Evolutionary conservation across 2,888 invertebrate genomes (phyloP).

Genomic region (Spicauda simplicius): DNA sequence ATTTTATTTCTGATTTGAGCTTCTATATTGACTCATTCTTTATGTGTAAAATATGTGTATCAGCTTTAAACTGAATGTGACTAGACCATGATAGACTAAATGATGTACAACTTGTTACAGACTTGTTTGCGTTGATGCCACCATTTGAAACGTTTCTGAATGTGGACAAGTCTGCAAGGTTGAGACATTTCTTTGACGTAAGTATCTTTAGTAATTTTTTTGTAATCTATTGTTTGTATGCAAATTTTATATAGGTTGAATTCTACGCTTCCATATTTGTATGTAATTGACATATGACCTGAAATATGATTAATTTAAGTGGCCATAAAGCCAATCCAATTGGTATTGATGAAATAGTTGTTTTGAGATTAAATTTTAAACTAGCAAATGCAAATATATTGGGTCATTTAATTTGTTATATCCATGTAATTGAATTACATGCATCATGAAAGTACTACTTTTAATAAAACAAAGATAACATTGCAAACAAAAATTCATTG

Average conservation of each 20-base stretch:
- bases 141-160: constrained; percentile 94
- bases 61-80: too few relatives aligned
- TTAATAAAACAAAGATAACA: too few relatives aligned
- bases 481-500: too few relatives aligned
- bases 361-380: too few relatives aligned
- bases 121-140: constrained; percentile 92
- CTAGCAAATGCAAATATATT: too few relatives aligned
- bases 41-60: too few relatives aligned
- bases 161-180: constrained; percentile 90
- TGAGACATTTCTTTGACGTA: constrained; percentile 93
- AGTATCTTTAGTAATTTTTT: constrained; percentile 49
- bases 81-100: background rate
- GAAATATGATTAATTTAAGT: background rate
- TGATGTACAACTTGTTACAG: constrained; percentile 76
- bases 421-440: background rate
- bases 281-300: background rate
- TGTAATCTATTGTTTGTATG: constrained; percentile 18
- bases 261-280: background rate
- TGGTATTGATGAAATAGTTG: background rate
- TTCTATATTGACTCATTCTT: too few relatives aligned
- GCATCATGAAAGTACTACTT: background rate
- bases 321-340: background rate
- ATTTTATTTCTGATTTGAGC: too few relatives aligned
- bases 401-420: background rate
- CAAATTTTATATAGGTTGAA: background rate